Evolutionary conservation across 2,797 vertebrate genomes (phyloP).

Genomic region (Phylloscopus collybita): DNA sequence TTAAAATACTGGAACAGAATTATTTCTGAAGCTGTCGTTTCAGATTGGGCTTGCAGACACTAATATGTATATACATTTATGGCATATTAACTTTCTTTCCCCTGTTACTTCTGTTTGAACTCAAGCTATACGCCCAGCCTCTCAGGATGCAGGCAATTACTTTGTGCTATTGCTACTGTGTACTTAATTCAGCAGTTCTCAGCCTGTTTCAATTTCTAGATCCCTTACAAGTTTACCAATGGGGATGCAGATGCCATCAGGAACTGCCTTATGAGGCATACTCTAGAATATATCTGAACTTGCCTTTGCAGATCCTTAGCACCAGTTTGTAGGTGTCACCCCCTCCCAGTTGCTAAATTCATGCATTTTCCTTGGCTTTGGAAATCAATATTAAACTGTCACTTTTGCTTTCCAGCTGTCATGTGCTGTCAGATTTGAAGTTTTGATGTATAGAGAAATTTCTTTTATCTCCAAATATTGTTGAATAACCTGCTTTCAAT

Average conservation of each 20-base stretch:
- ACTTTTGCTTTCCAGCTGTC: background rate
- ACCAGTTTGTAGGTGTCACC: background rate
- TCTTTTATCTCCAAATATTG: background rate
- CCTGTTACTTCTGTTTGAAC: background rate
- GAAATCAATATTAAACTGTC: background rate
- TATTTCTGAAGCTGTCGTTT: background rate
- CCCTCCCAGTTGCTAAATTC: background rate
- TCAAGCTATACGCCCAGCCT: background rate
- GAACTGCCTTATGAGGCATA: background rate
- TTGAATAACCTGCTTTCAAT: conserved; percentile 6
- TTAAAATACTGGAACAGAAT: background rate
- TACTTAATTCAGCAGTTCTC: background rate
- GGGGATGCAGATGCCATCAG: background rate
- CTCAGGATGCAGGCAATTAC: background rate
- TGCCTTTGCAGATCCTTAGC: background rate
- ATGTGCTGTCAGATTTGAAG: background rate
- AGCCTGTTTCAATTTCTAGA: background rate
- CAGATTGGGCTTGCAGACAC: background rate
- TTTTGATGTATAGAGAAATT: background rate
- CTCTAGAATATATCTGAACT: background rate
- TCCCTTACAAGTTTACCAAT: background rate
- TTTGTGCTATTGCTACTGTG: background rate
- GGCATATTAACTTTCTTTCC: background rate
- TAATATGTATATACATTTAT: background rate
- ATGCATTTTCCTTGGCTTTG: background rate